Conservation (phyloP, 2,888 invertebrate species). For the Caenorhabditis sp. region DNA sequence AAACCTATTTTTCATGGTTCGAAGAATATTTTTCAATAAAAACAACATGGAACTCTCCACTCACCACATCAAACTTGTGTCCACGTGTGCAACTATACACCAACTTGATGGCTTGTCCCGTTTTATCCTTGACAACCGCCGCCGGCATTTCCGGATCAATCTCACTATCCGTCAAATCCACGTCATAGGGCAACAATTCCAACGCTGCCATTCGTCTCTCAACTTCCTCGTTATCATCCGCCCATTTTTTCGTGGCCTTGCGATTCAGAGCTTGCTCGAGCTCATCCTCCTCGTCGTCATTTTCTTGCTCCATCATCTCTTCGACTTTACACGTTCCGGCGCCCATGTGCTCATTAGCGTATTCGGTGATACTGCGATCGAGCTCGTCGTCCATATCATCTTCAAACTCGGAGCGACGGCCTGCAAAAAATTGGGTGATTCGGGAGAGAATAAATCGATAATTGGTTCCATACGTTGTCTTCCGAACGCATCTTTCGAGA, state of each 20-base stretch:
- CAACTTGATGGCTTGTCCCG: conserved; percentile 31
- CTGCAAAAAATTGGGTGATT: too few relatives aligned
- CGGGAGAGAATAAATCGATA: too few relatives aligned
- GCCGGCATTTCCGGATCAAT: conserved; percentile 47
- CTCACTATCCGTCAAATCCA: conserved; percentile 40
- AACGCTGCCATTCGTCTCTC: conserved; percentile 30
- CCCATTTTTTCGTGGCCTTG: conserved; percentile 7
- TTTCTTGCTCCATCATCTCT: conserved; percentile 20
- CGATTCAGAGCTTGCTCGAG: conserved; percentile 7
- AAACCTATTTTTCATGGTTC: too few relatives aligned
- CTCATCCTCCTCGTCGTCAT: conserved; percentile 17
- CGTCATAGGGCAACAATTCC: conserved; percentile 34
- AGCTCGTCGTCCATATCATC: conserved; percentile 60
- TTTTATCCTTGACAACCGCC: conserved; percentile 33
- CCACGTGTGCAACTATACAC: conserved; percentile 36
- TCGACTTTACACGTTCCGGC: conserved; percentile 19
- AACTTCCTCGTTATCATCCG: conserved; percentile 12
- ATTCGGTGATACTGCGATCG: conserved; percentile 48
- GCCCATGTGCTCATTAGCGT: conserved; percentile 43
- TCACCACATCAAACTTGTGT: conserved; percentile 27
- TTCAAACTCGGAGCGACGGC: conserved; percentile 55
- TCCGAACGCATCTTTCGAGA: conserved; percentile 40
- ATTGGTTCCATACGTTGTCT: too few relatives aligned
- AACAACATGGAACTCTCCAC: too few relatives aligned
- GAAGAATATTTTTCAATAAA: too few relatives aligned